Conservation (phyloP, 2,113 vertebrate species). For the Pedionomus torquatus region DNA sequence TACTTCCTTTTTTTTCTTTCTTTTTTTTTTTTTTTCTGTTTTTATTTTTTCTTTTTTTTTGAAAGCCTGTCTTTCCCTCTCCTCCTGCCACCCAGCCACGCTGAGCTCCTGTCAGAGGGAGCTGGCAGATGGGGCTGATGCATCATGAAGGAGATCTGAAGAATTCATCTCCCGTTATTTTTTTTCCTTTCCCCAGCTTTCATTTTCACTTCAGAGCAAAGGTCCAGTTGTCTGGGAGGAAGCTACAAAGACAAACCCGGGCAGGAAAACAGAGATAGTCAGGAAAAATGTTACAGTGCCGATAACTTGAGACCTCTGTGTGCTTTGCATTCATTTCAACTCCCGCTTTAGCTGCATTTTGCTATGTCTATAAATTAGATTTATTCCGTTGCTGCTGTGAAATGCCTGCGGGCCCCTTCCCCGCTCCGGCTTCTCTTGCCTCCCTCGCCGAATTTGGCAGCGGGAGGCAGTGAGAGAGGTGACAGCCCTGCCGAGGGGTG, state of each 20-base stretch:
- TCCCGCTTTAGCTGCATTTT: constrained; percentile 1
- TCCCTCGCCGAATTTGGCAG: not conserved
- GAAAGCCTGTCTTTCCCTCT: not conserved
- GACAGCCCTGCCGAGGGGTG: not conserved
- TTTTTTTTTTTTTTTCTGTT: not conserved
- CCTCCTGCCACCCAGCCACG: not conserved
- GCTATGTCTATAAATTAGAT: constrained; percentile 55
- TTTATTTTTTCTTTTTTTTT: not conserved
- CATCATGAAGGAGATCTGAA: constrained; percentile 49
- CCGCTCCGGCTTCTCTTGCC: not conserved
- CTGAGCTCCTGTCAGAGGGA: not conserved
- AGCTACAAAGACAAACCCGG: constrained; percentile 50
- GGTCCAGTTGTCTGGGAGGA: constrained; percentile 55
- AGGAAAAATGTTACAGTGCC: constrained; percentile 31
- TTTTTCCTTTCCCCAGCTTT: constrained; percentile 10
- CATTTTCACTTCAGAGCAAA: constrained; percentile 70
- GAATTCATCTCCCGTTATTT: constrained; percentile 40
- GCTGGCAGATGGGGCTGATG: constrained; percentile 43
- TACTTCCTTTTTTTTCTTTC: not conserved
- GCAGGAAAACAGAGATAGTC: constrained; percentile 53
- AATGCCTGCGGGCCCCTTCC: constrained; percentile 16
- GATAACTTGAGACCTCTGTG: constrained; percentile 34
- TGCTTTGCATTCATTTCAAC: constrained; percentile 46
- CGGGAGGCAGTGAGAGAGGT: not conserved
- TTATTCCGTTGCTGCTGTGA: constrained; percentile 32